Conservation (phyloP, 2,797 vertebrate species). For the Lindbergichthys nudifrons region DNA sequence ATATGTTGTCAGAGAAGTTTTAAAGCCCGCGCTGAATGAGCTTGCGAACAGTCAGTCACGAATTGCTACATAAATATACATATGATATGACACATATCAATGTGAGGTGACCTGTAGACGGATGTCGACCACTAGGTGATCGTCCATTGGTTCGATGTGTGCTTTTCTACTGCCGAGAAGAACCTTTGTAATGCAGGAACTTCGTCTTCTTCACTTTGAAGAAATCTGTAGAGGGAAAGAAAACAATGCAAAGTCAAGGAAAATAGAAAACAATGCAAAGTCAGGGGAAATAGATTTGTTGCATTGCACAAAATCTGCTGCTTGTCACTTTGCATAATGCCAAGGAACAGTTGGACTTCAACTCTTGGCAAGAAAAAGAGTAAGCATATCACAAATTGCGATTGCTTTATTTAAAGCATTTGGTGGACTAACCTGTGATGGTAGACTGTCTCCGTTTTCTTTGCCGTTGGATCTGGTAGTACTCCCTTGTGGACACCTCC, state of each 20-base stretch:
- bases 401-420: not conserved
- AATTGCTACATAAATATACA: constrained; percentile 73
- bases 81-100: constrained; percentile 49
- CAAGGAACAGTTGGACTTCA: not conserved
- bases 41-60: constrained; percentile 63
- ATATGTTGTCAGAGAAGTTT: constrained; percentile 50
- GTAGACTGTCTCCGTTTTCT: constrained; percentile 78
- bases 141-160: constrained; percentile 12
- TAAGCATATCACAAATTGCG: not conserved
- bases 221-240: constrained; percentile 75
- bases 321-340: too few relatives aligned
- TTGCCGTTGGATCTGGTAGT: constrained; percentile 56
- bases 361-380: not conserved
- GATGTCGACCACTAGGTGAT: constrained; percentile 38
- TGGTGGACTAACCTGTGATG: constrained; percentile 81
- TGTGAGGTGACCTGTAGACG: constrained; percentile 49
- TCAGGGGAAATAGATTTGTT: too few relatives aligned
- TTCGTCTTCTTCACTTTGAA: constrained; percentile 83
- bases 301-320: not conserved
- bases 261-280: not conserved
- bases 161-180: constrained; percentile 71
- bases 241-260: not conserved
- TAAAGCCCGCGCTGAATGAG: constrained; percentile 57
- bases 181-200: constrained; percentile 73
- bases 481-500: constrained; percentile 72